Conservation (phyloP, 2,113 vertebrate genomes). For the Dolichallabes microphthalmus region DNA sequence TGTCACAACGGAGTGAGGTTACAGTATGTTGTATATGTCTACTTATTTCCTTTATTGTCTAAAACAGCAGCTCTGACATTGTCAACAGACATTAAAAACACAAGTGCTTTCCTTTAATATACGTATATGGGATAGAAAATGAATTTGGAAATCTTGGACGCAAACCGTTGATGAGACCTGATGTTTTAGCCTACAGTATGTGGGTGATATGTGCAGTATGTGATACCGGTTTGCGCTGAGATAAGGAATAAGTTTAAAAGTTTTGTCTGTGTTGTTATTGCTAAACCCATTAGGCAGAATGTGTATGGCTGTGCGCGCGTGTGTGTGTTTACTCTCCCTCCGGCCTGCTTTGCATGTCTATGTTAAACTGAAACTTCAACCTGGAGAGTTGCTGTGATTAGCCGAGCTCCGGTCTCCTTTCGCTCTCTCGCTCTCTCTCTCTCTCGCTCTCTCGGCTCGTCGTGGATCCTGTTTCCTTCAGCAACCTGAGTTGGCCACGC, state of each 20-base stretch:
- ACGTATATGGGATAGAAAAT: not conserved
- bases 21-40: no score
- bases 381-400: constrained; percentile 48
- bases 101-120: not conserved
- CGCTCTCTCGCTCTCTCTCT: constrained; percentile 1
- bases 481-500: constrained; percentile 45
- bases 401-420: constrained; percentile 47
- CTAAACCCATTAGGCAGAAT: not conserved
- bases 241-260: not conserved
- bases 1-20: not conserved
- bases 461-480: constrained; percentile 51
- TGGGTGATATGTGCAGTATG: no score
- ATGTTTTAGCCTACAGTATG: not conserved
- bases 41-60: not conserved
- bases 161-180: not conserved
- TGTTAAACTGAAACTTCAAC: constrained; percentile 60
- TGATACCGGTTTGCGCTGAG: not conserved
- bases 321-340: not conserved
- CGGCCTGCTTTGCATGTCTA: constrained; percentile 38
- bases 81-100: not conserved
- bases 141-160: not conserved
- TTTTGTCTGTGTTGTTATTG: not conserved
- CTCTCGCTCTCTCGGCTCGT: not conserved
- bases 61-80: not conserved
- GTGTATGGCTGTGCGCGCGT: not conserved